Base-by-base conservation (phyloP, 2,113 vertebrate genomes). In the Serranochromis macrocephalus region DNA sequence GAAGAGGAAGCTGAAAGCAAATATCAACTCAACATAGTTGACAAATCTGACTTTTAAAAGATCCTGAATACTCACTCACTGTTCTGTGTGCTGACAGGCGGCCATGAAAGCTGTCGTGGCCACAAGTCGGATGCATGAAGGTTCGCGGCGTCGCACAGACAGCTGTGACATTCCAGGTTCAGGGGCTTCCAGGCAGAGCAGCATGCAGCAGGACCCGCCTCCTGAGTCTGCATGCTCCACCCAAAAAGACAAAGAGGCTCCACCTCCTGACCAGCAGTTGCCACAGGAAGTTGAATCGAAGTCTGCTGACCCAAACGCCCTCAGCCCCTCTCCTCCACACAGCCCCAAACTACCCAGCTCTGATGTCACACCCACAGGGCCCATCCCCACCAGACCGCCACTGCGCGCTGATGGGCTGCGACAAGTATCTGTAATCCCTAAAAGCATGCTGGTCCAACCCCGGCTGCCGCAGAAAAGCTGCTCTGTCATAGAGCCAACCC, bases 71-170 rank as follows among this genome's bases (percentile, higher is more conserved):
- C 21, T 45, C 7, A 45, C 63, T 38, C 61, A 1, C 40, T 11
- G 31, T 51, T 66, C 12, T 61, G n/a, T 80, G 47, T 75, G 17
- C 82, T 17, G 9, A 7, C 92, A 98, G 97, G 97, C 97, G 24
- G 97, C 97, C 80, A 97, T 98, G 97, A 98, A 98, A 88, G 97
- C 97, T 0, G 96, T 97, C 2, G 97, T 98, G 7, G 96, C 97
- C 42, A 98, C 97, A 78, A 94, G 97, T 83, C 96, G 97, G n/a
- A 94, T 97, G 95, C 96, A 97, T 1, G 97, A 98, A 81, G 88
- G 97, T 5, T 96, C 97, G 3, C 94, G 96, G 73, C 89, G 95
- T 4, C 93, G 97, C 9, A 97, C 96, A 0, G 96, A 97, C 94
- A 97, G 96, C 93, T 96, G 95, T 29, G 96, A 96, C 84, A 95